phyloP scores from a whole-genome alignment of 92 coral and sea anemone species.

The Siderastrea radians region DNA sequence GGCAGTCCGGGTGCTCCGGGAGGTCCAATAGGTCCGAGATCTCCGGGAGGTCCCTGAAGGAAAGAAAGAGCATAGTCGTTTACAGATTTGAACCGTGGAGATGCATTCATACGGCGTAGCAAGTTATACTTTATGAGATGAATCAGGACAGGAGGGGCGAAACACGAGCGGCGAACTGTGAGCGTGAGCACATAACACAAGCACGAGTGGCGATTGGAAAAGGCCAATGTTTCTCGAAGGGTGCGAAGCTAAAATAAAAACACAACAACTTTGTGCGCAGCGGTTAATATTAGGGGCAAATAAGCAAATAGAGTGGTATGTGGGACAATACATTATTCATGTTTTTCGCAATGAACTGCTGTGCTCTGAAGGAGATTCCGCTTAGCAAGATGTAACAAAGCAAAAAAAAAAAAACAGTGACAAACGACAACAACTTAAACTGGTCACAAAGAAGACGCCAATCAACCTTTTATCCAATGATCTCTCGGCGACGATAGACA shows the following conservation, averaged over 20 bases:
- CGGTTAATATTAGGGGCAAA: not conserved
- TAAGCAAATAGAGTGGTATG: not conserved
- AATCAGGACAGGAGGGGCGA: not conserved
- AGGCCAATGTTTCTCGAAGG: not conserved
- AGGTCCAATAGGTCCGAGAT: slow-evolving; percentile 96
- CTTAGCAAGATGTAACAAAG: not conserved
- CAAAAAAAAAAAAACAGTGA: not conserved
- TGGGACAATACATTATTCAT: not conserved
- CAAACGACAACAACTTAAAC: too few species aligned
- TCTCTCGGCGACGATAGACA: too few species aligned
- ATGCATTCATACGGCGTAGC: not conserved
- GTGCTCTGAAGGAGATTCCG: not conserved
- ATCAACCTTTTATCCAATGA: too few species aligned
- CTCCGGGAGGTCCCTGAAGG: slow-evolving; percentile 95
- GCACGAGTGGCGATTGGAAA: not conserved
- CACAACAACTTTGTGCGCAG: not conserved
- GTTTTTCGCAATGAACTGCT: not conserved
- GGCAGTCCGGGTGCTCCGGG: slow-evolving; percentile 93
- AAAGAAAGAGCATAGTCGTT: not conserved
- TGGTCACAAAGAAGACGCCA: too few species aligned
- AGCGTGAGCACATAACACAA: not conserved
- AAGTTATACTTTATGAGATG: not conserved
- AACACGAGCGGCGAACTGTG: not conserved
- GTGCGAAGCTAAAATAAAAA: not conserved
- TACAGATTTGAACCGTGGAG: not conserved